Evolutionary conservation across 1,140 invertebrate species (phyloP).

Genomic region (Zaprionus ghesquierei): DNA sequence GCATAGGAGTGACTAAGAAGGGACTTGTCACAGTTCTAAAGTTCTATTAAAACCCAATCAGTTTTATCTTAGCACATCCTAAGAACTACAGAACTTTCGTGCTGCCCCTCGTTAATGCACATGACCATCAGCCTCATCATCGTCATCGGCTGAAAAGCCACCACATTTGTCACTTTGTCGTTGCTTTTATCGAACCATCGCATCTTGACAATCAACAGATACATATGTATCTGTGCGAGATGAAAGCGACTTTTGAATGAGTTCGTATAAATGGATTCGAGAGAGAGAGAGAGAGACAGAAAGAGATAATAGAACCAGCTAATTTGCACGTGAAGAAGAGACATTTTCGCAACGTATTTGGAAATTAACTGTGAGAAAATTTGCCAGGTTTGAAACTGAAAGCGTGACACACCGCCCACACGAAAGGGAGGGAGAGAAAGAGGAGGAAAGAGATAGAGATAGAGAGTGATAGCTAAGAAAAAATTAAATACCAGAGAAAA

Average conservation of each 20-base stretch:
- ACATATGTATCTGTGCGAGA: slow-evolving; percentile 7
- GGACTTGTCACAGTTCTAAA: too few species aligned
- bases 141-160: background rate
- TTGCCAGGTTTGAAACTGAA: background rate
- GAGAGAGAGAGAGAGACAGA: too few species aligned
- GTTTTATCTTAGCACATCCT: background rate
- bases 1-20: too few species aligned
- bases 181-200: slow-evolving; percentile 6
- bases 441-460: background rate
- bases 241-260: background rate
- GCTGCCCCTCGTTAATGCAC: background rate
- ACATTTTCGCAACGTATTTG: background rate
- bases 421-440: background rate
- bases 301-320: slow-evolving; percentile 5
- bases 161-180: slow-evolving; percentile 28
- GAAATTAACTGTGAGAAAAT: slow-evolving; percentile 18
- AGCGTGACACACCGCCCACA: background rate
- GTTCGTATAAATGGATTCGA: background rate
- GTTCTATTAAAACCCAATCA: too few species aligned
- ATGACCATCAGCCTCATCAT: slow-evolving; percentile 7
- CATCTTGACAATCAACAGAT: slow-evolving; percentile 10
- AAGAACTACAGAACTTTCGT: background rate
- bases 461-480: background rate
- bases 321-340: background rate
- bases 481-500: background rate